Conservation (phyloP, 2,888 invertebrate species). For the Hetaerina titia region DNA sequence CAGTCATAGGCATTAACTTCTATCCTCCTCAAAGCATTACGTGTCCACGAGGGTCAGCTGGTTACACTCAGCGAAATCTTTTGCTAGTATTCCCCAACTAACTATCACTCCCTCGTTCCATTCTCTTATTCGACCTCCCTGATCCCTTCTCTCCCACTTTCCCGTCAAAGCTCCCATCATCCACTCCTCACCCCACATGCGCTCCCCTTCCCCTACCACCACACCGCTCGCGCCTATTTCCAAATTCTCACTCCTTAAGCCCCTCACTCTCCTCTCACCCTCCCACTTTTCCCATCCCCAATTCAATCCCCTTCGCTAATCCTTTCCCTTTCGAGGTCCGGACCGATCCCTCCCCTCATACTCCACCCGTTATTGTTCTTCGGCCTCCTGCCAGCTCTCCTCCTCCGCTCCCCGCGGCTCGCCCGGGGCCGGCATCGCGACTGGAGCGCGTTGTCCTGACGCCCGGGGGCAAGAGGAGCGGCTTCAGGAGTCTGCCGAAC, state of each 20-base stretch:
- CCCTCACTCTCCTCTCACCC: background rate
- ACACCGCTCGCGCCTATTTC: background rate
- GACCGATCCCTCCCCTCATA: background rate
- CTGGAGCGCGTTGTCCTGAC: background rate
- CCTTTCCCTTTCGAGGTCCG: constrained; percentile 17
- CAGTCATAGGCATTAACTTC: too few relatives aligned
- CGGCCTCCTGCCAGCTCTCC: background rate
- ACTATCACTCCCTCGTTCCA: too few relatives aligned
- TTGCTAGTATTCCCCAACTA: too few relatives aligned
- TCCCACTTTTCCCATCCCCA: background rate
- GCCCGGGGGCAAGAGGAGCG: background rate
- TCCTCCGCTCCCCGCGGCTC: background rate
- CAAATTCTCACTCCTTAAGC: background rate
- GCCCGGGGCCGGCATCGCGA: background rate
- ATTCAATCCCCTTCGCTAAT: constrained; percentile 27
- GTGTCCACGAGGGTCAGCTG: too few relatives aligned
- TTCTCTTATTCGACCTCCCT: too few relatives aligned
- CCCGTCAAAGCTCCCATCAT: background rate
- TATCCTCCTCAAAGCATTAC: too few relatives aligned
- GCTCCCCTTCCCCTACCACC: background rate
- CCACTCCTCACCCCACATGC: too few relatives aligned
- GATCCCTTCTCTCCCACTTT: background rate
- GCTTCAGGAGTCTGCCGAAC: background rate
- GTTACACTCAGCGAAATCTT: too few relatives aligned
- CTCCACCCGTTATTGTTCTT: background rate